Conservation (phyloP, 2,888 invertebrate genomes). For the Empis stercorea region DNA sequence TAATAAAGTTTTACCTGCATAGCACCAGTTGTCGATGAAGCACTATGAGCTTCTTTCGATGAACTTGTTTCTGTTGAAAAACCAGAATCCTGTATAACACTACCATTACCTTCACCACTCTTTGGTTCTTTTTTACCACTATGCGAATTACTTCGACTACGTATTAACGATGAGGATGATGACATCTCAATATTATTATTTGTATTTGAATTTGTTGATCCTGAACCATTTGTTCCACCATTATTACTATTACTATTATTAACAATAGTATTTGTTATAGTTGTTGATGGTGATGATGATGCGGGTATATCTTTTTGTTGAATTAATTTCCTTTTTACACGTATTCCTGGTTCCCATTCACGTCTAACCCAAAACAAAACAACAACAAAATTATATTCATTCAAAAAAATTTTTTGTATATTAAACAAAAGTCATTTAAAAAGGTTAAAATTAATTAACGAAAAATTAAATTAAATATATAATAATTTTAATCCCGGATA, state of each 20-base stretch:
- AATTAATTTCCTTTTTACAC: constrained; percentile 51
- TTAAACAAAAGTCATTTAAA: constrained; percentile 3
- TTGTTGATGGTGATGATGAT: constrained; percentile 18
- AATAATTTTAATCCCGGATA: too few relatives aligned
- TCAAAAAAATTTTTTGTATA: too few relatives aligned
- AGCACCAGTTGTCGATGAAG: constrained; percentile 49
- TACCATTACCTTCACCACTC: constrained; percentile 43
- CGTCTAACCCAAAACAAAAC: constrained; percentile 27
- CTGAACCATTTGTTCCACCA: constrained; percentile 5
- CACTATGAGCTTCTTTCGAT: constrained; percentile 64
- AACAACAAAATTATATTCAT: too few relatives aligned
- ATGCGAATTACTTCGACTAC: constrained; percentile 51
- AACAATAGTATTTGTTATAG: constrained; percentile 9
- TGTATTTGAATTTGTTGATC: not conserved
- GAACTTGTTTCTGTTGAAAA: constrained; percentile 82
- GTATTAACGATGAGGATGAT: constrained; percentile 37
- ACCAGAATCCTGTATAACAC: constrained; percentile 68
- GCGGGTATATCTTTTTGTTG: constrained; percentile 31
- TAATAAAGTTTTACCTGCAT: constrained; percentile 33
- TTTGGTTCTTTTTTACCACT: constrained; percentile 49
- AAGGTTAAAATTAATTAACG: not conserved
- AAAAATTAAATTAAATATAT: not conserved
- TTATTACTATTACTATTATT: constrained; percentile 4
- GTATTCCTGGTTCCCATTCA: constrained; percentile 73
- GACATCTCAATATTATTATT: constrained; percentile 20